These are phyloP conservation scores for Euzophera pinguis DNA, from an alignment of 2,888 invertebrate genomes.

Conservation along the genomic window DNA sequence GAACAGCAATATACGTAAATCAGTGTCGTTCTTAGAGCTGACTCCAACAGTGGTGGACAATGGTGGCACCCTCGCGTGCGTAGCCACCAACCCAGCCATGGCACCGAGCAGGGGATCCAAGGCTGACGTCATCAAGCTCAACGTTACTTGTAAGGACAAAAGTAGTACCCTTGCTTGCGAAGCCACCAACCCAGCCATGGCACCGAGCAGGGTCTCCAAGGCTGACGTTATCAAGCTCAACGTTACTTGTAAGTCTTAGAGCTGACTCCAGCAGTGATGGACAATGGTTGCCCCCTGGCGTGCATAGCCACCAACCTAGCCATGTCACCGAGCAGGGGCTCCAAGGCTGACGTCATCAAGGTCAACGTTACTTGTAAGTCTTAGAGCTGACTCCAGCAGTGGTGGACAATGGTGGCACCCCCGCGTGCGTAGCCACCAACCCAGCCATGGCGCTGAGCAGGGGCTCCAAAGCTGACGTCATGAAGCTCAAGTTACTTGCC, in stretches of 20 bases:
- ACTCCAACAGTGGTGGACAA: constrained; percentile 58
- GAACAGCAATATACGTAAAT: constrained; percentile 48
- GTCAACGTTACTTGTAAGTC: constrained; percentile 73
- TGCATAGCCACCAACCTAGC: constrained; percentile 69
- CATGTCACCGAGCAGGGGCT: constrained; percentile 64
- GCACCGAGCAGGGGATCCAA: constrained; percentile 66
- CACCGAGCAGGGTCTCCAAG: constrained; percentile 63
- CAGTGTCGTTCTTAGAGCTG: constrained; percentile 59
- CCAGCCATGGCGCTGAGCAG: constrained; percentile 63
- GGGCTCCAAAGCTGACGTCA: constrained; percentile 68
- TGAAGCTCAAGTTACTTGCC: constrained; percentile 73
- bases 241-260: constrained; percentile 71
- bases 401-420: constrained; percentile 62
- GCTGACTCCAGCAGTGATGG: constrained; percentile 53
- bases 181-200: constrained; percentile 68
- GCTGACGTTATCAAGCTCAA: constrained; percentile 69
- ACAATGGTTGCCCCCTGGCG: constrained; percentile 66
- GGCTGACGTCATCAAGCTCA: constrained; percentile 66
- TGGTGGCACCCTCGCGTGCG: constrained; percentile 66
- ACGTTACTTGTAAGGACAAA: constrained; percentile 75
- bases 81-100: constrained; percentile 69
- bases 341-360: constrained; percentile 67
- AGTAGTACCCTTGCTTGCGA: constrained; percentile 69
- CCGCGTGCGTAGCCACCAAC: constrained; percentile 72
- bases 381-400: constrained; percentile 58